Base-by-base conservation (phyloP, 2,797 vertebrate species). In the Chelonia mydas region DNA sequence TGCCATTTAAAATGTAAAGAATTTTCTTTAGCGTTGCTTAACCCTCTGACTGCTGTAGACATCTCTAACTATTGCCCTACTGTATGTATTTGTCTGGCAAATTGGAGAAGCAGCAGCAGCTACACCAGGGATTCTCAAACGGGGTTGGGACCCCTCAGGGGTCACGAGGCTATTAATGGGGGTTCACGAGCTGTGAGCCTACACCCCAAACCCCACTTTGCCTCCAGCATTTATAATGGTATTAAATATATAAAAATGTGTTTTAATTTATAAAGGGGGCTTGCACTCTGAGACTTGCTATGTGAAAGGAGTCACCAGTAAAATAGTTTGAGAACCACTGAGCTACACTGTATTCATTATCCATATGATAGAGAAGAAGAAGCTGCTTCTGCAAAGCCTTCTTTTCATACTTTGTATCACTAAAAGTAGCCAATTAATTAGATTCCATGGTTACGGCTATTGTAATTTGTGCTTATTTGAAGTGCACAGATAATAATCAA, bases 401-500 rank as follows among this genome's bases (percentile, higher is more conserved):
- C 91, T 97, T 98, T 98, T 98, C 94, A 90, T 98, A 94, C 88
- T 98, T 96, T 19, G 12, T 93, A 97, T 97, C 95, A 96, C 95
- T 97, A 96, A 93, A 98, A 98, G 97, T 98, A 97, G 94, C 95
- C 96, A 94, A 96, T 97, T 98, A 98, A 98, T 98, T 98, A 97
- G 96, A 96, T 97, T 98, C 97, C 96, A 93, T 96, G 91, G 97
- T 98, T 98, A 97, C 97, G 96, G 95, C 97, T 96, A 95, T 98
- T 98, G 97, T 98, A 97, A 94, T 96, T 91, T 95, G 96, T 97
- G 97, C 95, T 96, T 98, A 97, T 98, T 98, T 98, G 97, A 98
- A 98, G 98, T 98, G 97, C 95, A 97, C 96, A 98, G 97, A 98
- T 98, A 98, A 97, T 98, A 86, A 98, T 98, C 88, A 65, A 97